Evolutionary conservation across 1,140 invertebrate species (phyloP), one percentile per base, ranked within the genome.

Genomic region (Acyrthosiphon pisum): DNA sequence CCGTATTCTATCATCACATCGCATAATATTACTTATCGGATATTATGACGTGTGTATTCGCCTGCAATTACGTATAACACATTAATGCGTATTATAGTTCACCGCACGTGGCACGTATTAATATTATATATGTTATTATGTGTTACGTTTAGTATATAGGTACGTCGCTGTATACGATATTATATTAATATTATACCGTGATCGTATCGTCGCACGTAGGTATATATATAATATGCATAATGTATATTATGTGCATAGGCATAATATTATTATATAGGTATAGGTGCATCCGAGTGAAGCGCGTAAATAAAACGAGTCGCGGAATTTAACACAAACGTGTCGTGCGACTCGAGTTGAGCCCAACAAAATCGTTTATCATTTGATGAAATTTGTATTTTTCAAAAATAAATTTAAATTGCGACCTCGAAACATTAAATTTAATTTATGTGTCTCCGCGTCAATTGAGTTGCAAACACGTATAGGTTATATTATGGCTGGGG

Each of bases 361-460:
- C 44, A 14, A 46, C 50, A 26, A 56, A 37, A 89, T 23, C 88
- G 50, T 89, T 89, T 89, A 56, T 89, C 88, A 89, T 89, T 56
- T 30, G 88, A 89, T 89, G 22, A 89, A 26, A 56, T 56, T 89
- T 56, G 22, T 56, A 89, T 56, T 56, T 46, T 89, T 89, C 88
- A 2, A 37, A 48, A 53, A 56, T 56, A 56, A 37, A 56, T 89
- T 89, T 89, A 89, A 56, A 37, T 14, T 18, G 50, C 35, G 35
- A 56, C 48, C n/a, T 88, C 48, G n/a, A 88, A 88, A 88, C 48
- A 88, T 48, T 53, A 88, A 88, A 88, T 88, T 35, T 9, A 50
- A 88, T 88, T 88, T 88, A 88, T 56, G 88, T 89, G 88, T 89
- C 88, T 89, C 88, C 50, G 23, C 88, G 35, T 56, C 48, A 56